These are phyloP conservation scores for Drosophila mettleri DNA, from an alignment of 2,888 invertebrate species.

Conservation along the genomic window DNA sequence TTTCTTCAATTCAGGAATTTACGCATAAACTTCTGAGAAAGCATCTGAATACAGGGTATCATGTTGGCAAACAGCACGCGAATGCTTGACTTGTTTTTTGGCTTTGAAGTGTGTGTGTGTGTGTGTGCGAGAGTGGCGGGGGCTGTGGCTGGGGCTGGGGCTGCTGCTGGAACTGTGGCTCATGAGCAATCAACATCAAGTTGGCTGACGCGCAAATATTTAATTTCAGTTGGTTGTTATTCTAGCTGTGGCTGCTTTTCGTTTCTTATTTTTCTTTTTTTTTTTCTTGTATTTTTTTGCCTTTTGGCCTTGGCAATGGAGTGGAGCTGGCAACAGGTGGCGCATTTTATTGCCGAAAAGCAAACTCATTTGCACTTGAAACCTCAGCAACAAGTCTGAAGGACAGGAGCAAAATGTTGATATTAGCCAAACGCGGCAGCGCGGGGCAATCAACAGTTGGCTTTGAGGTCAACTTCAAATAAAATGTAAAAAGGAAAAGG, in stretches of 20 bases:
- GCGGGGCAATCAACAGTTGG: slow-evolving; percentile 49
- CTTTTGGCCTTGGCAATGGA: slow-evolving; percentile 11
- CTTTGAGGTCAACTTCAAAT: slow-evolving; percentile 55
- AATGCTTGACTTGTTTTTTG: slow-evolving; percentile 14
- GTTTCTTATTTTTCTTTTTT: too few relatives aligned
- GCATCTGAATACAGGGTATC: slow-evolving; percentile 29
- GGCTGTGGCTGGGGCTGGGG: neutral
- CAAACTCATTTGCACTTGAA: slow-evolving; percentile 74
- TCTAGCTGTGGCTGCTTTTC: slow-evolving; percentile 44
- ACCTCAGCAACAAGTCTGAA: slow-evolving; percentile 54
- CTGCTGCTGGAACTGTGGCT: neutral
- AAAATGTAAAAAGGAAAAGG: neutral
- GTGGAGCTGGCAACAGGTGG: slow-evolving; percentile 60
- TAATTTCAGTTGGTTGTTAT: slow-evolving; percentile 61
- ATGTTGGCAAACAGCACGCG: slow-evolving; percentile 30
- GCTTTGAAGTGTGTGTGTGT: slow-evolving; percentile 10
- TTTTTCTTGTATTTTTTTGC: neutral
- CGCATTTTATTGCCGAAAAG: slow-evolving; percentile 59
- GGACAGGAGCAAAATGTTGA: slow-evolving; percentile 60
- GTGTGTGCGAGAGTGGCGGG: neutral
- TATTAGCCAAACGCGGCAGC: slow-evolving; percentile 43
- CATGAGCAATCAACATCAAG: slow-evolving; percentile 62
- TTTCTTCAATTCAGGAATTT: neutral
- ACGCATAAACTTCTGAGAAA: neutral
- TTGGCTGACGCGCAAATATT: slow-evolving; percentile 64